These are phyloP conservation scores for Acanthacorydalis orientalis DNA, from an alignment of 2,888 invertebrate species.

Conservation along the genomic window DNA sequence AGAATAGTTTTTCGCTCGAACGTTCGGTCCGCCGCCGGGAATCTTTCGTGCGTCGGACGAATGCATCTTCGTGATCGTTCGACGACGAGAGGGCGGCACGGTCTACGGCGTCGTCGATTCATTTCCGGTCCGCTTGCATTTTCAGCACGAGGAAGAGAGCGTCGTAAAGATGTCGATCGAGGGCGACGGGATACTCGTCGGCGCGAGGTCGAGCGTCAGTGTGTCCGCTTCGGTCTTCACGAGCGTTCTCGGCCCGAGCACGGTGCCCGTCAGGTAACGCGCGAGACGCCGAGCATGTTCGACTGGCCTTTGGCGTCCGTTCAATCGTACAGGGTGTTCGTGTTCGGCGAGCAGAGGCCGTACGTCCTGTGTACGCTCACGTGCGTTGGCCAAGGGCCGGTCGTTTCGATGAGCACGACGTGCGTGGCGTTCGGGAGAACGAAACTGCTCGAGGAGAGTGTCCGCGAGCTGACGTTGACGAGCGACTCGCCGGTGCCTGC, in stretches of 20 bases:
- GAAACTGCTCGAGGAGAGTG: conserved; percentile 32
- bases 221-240: too few species aligned
- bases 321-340: background rate
- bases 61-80: background rate
- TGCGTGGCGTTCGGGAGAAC: conserved; percentile 46
- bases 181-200: too few species aligned
- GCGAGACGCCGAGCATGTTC: too few species aligned
- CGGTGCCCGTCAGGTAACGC: too few species aligned
- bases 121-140: background rate
- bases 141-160: background rate
- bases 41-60: background rate
- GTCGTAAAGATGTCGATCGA: too few species aligned
- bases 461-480: conserved; percentile 34
- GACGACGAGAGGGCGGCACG: background rate
- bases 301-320: too few species aligned
- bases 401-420: conserved; percentile 40
- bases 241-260: too few species aligned
- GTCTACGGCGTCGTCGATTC: too few species aligned
- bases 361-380: conserved; percentile 27
- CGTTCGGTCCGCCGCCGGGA: too few species aligned
- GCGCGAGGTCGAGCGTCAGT: too few species aligned
- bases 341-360: background rate
- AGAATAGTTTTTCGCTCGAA: too few species aligned
- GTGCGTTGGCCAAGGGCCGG: conserved; percentile 46
- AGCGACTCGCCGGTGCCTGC: conserved; percentile 58